Base-by-base conservation (phyloP, 2,888 invertebrate species). In the Phymatocera aterrima region DNA sequence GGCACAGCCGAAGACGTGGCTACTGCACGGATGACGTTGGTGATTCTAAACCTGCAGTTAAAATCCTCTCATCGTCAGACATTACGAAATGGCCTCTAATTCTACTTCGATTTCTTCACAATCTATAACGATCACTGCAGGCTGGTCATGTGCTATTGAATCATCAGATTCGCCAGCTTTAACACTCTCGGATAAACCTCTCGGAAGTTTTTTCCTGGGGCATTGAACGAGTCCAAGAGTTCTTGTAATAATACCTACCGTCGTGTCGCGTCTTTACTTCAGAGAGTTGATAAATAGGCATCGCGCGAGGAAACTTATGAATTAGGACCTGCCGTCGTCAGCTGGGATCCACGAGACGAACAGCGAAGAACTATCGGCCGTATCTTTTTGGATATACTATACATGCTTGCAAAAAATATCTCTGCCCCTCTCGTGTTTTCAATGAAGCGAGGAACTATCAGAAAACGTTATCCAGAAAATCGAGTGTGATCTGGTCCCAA, bases 271-370 rank as follows among this genome's bases (percentile, higher is more conserved):
- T 43, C 65, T 24, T 68, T 43, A 68, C 65, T 43, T 15, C 24
- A 5, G 65, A 15, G 40, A 46, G 65, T 68, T 68, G 65, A 68
- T 68, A 43, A 68, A 43, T 68, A 40, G 65, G 18, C 43, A 43
- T 68, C 31, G 65, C 43, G 65, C 10, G 43, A n/a, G 24, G 24
- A 43, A 68, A 68, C 65, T 68, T 68, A 12, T 43, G 40, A 43
- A 68, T 40, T 43, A 68, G 43, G 43, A 43, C 24, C 21, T 18
- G n/a, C 34, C 40, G 31, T 31, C n/a, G 65, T 68, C 43, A 43
- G 2, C 21, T 68, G n/a, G 28, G 21, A 24, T 68, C 24, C 43
- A 24, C 15, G 34, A 37, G 37, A 12, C 5, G 21, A 15, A 43
- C 12, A 5, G 12, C 12, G 18, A 46, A 40, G 24, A 12, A n/a